Conservation (phyloP, 2,797 vertebrate genomes). For the Chiloscyllium punctatum region DNA sequence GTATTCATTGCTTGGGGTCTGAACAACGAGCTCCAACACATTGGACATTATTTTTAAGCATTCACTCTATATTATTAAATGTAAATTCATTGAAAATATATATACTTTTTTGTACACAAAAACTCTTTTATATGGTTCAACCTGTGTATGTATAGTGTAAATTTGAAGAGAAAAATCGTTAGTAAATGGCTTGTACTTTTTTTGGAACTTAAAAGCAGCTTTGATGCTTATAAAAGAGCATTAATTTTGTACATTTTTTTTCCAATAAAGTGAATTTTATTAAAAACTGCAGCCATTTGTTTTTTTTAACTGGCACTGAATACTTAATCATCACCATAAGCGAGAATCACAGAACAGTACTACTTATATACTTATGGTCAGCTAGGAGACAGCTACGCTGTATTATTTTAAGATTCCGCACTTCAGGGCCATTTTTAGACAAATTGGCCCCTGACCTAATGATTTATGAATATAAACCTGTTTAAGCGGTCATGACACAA, state of each 20-base stretch:
- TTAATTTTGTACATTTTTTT: conserved; percentile 55
- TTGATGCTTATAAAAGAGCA: conserved; percentile 46
- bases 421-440: neutral
- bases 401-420: neutral
- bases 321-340: neutral
- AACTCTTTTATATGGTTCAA: conserved; percentile 37
- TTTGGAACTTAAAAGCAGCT: conserved; percentile 47
- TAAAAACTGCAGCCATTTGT: neutral
- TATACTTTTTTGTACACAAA: conserved; percentile 32
- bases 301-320: neutral
- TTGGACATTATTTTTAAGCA: conserved; percentile 29
- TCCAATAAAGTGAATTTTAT: conserved; percentile 49
- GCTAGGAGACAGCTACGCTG: neutral
- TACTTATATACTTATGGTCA: neutral
- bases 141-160: conserved; percentile 51
- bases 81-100: conserved; percentile 37
- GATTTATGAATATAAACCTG: neutral
- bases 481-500: neutral
- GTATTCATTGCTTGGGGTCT: conserved; percentile 31
- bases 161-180: conserved; percentile 45
- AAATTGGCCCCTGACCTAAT: neutral
- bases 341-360: neutral
- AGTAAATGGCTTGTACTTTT: conserved; percentile 48
- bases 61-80: conserved; percentile 34
- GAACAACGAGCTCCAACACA: conserved; percentile 14